Percentiles rank a stretch among this genome's conserved stretches.
phyloP scores from a whole-genome alignment of 2,113 vertebrate species.

The Polypterus bichir region DNA sequence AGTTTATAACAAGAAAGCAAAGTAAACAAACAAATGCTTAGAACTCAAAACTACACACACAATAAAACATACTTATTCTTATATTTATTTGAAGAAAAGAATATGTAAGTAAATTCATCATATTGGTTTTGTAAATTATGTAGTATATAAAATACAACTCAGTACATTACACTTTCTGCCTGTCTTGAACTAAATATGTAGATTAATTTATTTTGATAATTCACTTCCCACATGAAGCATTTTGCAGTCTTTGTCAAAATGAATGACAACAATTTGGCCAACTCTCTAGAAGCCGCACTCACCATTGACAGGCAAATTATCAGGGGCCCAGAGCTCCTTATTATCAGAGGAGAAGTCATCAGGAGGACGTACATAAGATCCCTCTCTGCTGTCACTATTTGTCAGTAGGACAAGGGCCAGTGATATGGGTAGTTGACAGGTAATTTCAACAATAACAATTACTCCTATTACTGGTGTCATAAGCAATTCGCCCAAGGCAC shows the following conservation, averaged over 20 bases:
- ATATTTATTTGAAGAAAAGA: slow-evolving; percentile 18
- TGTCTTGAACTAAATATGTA: slow-evolving; percentile 17
- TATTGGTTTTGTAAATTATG: too few relatives aligned
- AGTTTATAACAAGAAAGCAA: slow-evolving; percentile 28
- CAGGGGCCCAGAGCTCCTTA: slow-evolving; percentile 86
- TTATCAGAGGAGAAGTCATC: slow-evolving; percentile 98
- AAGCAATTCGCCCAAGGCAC: slow-evolving; percentile 91
- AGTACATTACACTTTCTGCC: too few relatives aligned
- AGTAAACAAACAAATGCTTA: slow-evolving; percentile 33
- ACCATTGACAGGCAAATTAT: slow-evolving; percentile 99
- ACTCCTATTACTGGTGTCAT: slow-evolving; percentile 98
- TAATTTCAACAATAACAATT: slow-evolving; percentile 99
- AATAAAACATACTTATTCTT: slow-evolving; percentile 29
- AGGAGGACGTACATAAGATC: slow-evolving; percentile 65
- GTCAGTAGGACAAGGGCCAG: slow-evolving; percentile 83
- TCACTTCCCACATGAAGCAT: slow-evolving; percentile 49
- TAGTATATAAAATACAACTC: too few relatives aligned
- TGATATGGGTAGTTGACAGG: slow-evolving; percentile 90
- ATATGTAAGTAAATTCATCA: slow-evolving; percentile 22
- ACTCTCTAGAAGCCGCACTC: slow-evolving; percentile 75
- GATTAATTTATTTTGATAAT: slow-evolving; percentile 70
- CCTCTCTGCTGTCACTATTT: slow-evolving; percentile 90
- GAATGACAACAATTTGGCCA: slow-evolving; percentile 91
- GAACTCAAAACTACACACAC: slow-evolving; percentile 27
- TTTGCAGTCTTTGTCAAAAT: slow-evolving; percentile 76